Evolutionary conservation across 2,888 invertebrate genomes (phyloP).

Genomic region (Eristalis tenax): DNA sequence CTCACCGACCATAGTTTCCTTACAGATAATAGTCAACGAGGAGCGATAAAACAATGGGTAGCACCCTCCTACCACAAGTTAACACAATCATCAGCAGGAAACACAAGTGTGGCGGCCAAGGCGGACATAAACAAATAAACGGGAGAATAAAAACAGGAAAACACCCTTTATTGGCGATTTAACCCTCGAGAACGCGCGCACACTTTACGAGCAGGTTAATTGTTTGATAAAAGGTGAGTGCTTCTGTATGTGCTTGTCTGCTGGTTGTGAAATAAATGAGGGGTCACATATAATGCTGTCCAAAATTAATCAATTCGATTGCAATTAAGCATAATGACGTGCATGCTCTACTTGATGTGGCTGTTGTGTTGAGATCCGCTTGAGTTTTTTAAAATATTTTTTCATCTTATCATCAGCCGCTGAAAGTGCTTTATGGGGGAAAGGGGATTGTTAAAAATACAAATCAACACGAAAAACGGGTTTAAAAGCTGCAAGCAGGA

Average conservation of each 20-base stretch:
- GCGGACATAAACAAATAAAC: conserved; percentile 31
- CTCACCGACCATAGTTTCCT: conserved; percentile 9
- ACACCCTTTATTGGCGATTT: conserved; percentile 22
- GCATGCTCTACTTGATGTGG: conserved; percentile 22
- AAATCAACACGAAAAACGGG: too few relatives aligned
- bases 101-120: conserved; percentile 9
- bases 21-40: conserved; percentile 3
- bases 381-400: background rate
- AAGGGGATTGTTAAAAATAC: too few relatives aligned
- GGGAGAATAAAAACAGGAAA: conserved; percentile 22
- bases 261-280: background rate
- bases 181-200: conserved; percentile 13
- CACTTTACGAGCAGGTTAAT: conserved; percentile 41
- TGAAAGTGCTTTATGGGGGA: background rate
- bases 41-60: conserved; percentile 2
- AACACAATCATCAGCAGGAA: conserved; percentile 15
- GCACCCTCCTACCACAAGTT: background rate
- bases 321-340: conserved; percentile 42
- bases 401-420: conserved; percentile 1
- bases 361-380: conserved; percentile 12
- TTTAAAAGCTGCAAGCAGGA: too few relatives aligned
- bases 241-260: conserved; percentile 6
- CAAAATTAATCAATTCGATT: conserved; percentile 41
- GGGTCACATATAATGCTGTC: background rate
- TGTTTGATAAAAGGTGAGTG: conserved; percentile 49